These are phyloP conservation scores for Oryzias dopingdopingensis DNA, from an alignment of 2,797 vertebrate genomes.

Conservation along the genomic window DNA sequence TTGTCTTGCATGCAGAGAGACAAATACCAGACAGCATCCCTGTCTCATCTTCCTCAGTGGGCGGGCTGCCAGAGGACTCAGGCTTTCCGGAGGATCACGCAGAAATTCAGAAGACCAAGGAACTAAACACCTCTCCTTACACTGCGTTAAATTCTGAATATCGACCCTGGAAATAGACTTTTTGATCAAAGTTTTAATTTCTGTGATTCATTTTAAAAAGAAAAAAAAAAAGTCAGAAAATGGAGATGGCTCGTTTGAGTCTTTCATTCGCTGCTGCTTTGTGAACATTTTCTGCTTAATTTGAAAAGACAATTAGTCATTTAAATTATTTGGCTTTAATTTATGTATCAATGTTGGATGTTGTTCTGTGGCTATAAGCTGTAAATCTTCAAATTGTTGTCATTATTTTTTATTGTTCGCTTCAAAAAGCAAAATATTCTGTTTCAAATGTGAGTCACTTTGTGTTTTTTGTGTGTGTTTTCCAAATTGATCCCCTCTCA, in stretches of 20 bases:
- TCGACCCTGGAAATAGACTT: conserved; percentile 78
- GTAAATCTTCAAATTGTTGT: conserved; percentile 22
- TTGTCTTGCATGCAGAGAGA: conserved; percentile 48
- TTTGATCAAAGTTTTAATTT: background rate
- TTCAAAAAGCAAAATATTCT: conserved; percentile 5
- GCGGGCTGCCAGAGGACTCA: conserved; percentile 32
- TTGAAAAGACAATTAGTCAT: conserved; percentile 30
- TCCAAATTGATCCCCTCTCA: too few species aligned
- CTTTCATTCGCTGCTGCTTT: conserved; percentile 32
- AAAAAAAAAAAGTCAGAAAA: background rate
- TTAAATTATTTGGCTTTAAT: conserved; percentile 49
- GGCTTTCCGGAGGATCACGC: conserved; percentile 48
- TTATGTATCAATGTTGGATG: conserved; percentile 52
- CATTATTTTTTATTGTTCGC: conserved; percentile 33
- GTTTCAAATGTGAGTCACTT: too few species aligned
- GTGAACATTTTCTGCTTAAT: conserved; percentile 10
- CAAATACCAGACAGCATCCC: conserved; percentile 51
- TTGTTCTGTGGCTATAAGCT: conserved; percentile 59
- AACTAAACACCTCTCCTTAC: conserved; percentile 46
- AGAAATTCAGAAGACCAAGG: conserved; percentile 43
- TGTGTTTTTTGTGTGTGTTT: too few species aligned
- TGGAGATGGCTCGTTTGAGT: conserved; percentile 4
- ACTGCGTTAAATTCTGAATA: conserved; percentile 69
- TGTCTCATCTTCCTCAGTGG: conserved; percentile 40
- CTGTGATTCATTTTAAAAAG: background rate